Conservation (phyloP, 2,113 vertebrate genomes). For the Phoenicopterus ruber region DNA sequence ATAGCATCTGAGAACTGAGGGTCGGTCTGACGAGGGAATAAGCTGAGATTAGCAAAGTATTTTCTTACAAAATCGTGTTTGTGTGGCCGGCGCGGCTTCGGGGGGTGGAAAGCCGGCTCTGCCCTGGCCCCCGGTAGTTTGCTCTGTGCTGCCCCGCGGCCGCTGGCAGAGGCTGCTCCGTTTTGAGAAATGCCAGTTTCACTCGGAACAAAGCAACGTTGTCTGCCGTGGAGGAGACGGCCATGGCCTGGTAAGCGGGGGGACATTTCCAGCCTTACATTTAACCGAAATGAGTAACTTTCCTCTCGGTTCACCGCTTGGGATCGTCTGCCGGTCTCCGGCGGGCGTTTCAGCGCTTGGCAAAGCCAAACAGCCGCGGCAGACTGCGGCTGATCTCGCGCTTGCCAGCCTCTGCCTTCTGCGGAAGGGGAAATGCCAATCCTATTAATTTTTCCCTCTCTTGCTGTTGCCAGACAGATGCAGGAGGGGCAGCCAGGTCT, state of each 20-base stretch:
- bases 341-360: rapidly evolving
- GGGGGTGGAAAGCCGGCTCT: neutral
- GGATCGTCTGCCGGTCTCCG: rapidly evolving
- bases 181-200: too few species aligned
- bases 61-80: neutral
- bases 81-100: neutral
- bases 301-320: neutral
- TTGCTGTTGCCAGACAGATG: neutral
- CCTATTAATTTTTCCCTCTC: neutral
- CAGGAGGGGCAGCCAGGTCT: neutral
- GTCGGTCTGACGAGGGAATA: neutral
- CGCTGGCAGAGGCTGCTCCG: neutral
- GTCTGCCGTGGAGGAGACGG: neutral
- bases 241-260: too few species aligned
- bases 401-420: neutral
- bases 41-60: neutral
- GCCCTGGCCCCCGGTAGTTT: too few species aligned
- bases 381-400: rapidly evolving
- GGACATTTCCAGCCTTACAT: rapidly evolving
- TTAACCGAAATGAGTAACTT: neutral
- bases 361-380: neutral
- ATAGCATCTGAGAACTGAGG: too few species aligned
- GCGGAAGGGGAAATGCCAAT: neutral
- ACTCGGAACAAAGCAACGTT: rapidly evolving
- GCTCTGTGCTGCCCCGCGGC: rapidly evolving